Conservation (phyloP, 1,140 invertebrate genomes). For the Drepana arcuata region DNA sequence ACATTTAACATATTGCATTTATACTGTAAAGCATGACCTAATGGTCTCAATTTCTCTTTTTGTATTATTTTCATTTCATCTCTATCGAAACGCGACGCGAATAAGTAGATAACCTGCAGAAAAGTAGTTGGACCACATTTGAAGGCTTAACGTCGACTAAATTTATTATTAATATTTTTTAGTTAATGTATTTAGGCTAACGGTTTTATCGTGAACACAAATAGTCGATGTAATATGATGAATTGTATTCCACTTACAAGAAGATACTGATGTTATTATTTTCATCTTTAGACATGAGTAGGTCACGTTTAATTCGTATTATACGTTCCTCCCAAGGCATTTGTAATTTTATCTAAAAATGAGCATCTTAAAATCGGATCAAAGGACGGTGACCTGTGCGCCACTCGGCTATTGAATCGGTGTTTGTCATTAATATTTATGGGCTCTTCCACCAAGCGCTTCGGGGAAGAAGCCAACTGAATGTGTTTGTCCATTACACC, state of each 20-base stretch:
- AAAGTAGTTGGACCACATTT: slow-evolving; percentile 9
- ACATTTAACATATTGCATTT: no score
- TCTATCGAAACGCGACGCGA: slow-evolving; percentile 7
- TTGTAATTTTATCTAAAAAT: slow-evolving; percentile 51
- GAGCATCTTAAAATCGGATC: slow-evolving; percentile 56
- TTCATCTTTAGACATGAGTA: slow-evolving; percentile 4
- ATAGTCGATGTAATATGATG: slow-evolving; percentile 18
- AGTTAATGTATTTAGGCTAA: slow-evolving; percentile 32
- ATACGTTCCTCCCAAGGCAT: slow-evolving; percentile 31
- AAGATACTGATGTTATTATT: no score
- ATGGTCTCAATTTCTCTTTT: slow-evolving; percentile 12
- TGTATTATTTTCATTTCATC: slow-evolving; percentile 4
- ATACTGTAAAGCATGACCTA: slow-evolving; percentile 3
- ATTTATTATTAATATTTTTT: no score
- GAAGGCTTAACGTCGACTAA: slow-evolving; percentile 13
- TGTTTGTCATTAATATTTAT: slow-evolving; percentile 65
- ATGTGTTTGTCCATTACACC: slow-evolving; percentile 34
- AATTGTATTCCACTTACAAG: no score
- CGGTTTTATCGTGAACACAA: slow-evolving; percentile 23
- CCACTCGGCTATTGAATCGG: slow-evolving; percentile 35
- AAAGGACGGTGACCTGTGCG: slow-evolving; percentile 55
- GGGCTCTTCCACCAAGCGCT: slow-evolving; percentile 39
- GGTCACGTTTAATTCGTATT: slow-evolving; percentile 39
- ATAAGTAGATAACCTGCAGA: slow-evolving; percentile 1
- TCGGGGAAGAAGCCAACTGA: slow-evolving; percentile 41